Percentiles rank a stretch among this genome's conserved stretches.
phyloP scores from a whole-genome alignment of 2,113 vertebrate species.

The Rhinolophus sinicus region DNA sequence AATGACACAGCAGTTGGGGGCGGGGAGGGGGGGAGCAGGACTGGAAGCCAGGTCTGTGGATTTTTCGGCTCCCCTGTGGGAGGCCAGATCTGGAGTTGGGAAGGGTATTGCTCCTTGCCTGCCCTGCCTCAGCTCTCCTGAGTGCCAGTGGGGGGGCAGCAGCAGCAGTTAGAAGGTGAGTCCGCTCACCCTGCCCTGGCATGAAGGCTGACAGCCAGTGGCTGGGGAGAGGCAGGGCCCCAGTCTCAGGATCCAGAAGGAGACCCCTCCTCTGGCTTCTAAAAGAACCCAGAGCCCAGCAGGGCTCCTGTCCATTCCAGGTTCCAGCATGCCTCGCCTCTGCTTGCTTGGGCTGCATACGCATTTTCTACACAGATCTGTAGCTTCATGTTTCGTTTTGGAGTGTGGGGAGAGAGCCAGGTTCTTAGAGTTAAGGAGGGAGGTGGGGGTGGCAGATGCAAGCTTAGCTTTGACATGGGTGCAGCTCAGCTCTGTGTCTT shows the following conservation, averaged over 20 bases:
- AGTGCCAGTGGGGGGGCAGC: neutral
- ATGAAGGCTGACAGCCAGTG: neutral
- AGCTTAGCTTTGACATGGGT: constrained; percentile 38
- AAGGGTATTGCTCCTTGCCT: neutral
- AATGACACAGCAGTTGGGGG: neutral
- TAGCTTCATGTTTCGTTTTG: neutral
- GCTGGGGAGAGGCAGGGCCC: neutral
- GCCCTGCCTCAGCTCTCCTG: neutral
- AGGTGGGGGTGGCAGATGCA: neutral
- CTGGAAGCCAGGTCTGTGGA: neutral
- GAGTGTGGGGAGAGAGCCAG: neutral
- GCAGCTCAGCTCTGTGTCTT: constrained; percentile 15
- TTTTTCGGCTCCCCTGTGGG: neutral
- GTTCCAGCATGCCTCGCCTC: constrained; percentile 73
- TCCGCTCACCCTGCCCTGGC: accelerated
- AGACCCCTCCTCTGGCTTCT: neutral
- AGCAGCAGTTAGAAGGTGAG: neutral
- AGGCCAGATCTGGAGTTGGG: neutral
- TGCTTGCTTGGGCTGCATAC: constrained; percentile 70
- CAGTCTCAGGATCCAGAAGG: neutral
- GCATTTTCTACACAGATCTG: neutral
- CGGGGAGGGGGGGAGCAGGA: neutral
- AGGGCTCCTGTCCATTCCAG: neutral
- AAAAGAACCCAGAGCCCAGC: neutral
- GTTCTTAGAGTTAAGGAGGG: neutral